These are phyloP conservation scores for Hylaea fasciaria DNA, from an alignment of 2,888 invertebrate genomes.

Conservation along the genomic window DNA sequence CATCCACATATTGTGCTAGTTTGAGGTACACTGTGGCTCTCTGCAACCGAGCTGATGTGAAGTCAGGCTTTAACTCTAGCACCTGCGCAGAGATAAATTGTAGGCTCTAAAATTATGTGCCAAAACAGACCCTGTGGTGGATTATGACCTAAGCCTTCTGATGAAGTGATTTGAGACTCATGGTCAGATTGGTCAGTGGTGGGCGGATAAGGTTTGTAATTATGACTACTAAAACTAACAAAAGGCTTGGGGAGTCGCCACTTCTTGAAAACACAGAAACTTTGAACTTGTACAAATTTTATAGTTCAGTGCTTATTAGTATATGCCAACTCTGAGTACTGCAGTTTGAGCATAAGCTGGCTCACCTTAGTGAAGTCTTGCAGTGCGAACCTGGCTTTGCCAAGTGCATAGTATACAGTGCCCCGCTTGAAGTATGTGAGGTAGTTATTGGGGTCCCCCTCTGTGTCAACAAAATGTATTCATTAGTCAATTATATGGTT, in stretches of 20 bases:
- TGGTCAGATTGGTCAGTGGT: not conserved
- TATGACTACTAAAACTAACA: too few species aligned
- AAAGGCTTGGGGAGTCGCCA: too few species aligned
- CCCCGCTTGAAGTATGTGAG: slow-evolving; percentile 98
- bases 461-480: slow-evolving; percentile 77
- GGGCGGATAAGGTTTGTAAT: too few species aligned
- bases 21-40: slow-evolving; percentile 96
- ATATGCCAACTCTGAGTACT: too few species aligned
- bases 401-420: slow-evolving; percentile 97
- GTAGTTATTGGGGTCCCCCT: slow-evolving; percentile 98
- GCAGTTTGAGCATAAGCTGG: not conserved
- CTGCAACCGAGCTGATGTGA: slow-evolving; percentile 93
- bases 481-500: not conserved
- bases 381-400: slow-evolving; percentile 97
- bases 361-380: slow-evolving; percentile 93
- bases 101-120: not conserved
- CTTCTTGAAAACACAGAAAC: too few species aligned
- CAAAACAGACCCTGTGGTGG: not conserved
- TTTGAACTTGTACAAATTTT: too few species aligned
- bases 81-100: slow-evolving; percentile 77
- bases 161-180: too few species aligned
- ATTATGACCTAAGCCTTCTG: too few species aligned
- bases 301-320: too few species aligned
- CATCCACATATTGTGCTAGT: slow-evolving; percentile 92
- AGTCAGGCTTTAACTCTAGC: slow-evolving; percentile 97